These are phyloP conservation scores for Rhagium mordax DNA, from an alignment of 2,888 invertebrate species.

Conservation along the genomic window DNA sequence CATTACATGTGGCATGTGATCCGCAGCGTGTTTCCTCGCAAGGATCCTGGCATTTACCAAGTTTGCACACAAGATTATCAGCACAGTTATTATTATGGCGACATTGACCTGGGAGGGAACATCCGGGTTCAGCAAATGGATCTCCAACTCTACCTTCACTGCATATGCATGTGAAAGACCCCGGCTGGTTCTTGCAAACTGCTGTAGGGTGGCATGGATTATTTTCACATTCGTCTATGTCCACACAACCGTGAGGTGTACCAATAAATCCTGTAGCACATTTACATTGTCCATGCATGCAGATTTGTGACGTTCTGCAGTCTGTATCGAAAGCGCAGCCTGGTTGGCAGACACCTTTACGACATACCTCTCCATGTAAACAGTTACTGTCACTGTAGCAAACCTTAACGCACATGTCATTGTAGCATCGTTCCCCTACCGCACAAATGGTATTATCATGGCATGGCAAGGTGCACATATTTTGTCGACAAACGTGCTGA, in stretches of 20 bases:
- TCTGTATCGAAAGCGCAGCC: constrained; percentile 89
- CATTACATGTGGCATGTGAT: constrained; percentile 82
- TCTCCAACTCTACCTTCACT: constrained; percentile 86
- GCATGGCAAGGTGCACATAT: constrained; percentile 86
- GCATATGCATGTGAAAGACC: constrained; percentile 87
- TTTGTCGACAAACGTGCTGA: constrained; percentile 84
- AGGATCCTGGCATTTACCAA: constrained; percentile 86
- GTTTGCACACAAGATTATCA: constrained; percentile 82
- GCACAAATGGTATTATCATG: constrained; percentile 83
- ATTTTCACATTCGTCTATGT: constrained; percentile 87
- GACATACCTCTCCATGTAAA: constrained; percentile 90
- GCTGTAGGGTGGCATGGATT: constrained; percentile 87
- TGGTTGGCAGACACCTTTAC: constrained; percentile 83
- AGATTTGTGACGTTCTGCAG: constrained; percentile 85
- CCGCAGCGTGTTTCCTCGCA: constrained; percentile 84
- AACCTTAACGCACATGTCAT: constrained; percentile 85
- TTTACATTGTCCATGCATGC: constrained; percentile 81
- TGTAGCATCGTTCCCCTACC: constrained; percentile 86
- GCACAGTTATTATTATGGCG: constrained; percentile 82
- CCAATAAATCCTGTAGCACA: constrained; percentile 85
- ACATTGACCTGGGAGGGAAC: constrained; percentile 84
- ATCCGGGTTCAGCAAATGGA: constrained; percentile 81
- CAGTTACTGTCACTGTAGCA: constrained; percentile 94
- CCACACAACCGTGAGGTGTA: constrained; percentile 82
- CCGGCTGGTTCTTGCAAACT: constrained; percentile 84